Evolutionary conservation across 2,113 vertebrate genomes (phyloP), one percentile per base, ranked within the genome.

Genomic region (Thomomys bottae): DNA sequence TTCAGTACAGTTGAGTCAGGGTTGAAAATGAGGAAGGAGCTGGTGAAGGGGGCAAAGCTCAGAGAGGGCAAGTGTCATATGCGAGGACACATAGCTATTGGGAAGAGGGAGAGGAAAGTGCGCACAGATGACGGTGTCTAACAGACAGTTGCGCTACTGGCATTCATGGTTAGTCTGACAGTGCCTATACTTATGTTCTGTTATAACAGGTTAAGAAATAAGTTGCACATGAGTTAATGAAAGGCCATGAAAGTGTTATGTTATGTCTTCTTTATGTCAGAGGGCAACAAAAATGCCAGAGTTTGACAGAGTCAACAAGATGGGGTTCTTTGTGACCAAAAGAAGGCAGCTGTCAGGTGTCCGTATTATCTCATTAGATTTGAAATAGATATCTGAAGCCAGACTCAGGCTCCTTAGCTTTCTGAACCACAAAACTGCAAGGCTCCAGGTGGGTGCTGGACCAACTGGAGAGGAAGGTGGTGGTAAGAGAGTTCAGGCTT

Each of bases 311-410:
- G n/a, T 84, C 49, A 78, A 83, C n/a, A 88, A 83, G 67, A 76
- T 63, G 54, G 61, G 23, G 49, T 38, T 87, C 70, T 72, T 84
- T 92, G 34, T 91, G 82, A 77, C 59, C 32, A 49, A 84, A 66
- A 87, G 75, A 79, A 73, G 71, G 45, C 79, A 83, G 61, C 73
- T 95, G 76, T 91, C 30, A 71, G 61, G 83, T 79, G 49, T 34
- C 57, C 2, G 20, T 17, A 34, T 34, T n/a, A 42, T 71, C 42
- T 91, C 15, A 61, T 14, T 36, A 68, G 28, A 32, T 40, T 70
- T 40, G 57, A 80, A 81, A 79, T 14, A 63, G 34, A 72, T 38
- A 85, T 78, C 79, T 93, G 75, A 49, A 88, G 59, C 64, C 63
- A 93, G 75, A 84, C 15, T 32, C 34, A 20, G 28, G 34, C 64